phyloP scores from a whole-genome alignment of 2,113 vertebrate species.

The Australoheros scitulus region DNA sequence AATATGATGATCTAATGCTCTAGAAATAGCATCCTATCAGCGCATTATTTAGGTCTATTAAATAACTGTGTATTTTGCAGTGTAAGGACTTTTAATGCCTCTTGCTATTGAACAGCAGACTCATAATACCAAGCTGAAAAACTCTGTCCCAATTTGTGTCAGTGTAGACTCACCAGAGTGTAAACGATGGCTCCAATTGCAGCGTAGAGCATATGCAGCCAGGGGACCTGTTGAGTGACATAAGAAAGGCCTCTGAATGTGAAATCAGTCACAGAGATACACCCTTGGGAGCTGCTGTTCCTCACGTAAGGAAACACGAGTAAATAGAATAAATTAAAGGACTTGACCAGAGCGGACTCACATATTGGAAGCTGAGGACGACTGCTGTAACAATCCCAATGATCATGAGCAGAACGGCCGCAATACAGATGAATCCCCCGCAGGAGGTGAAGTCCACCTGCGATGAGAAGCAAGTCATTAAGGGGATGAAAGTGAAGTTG shows the following conservation, averaged over 20 bases:
- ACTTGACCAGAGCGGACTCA: conserved; percentile 75
- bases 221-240: conserved; percentile 81
- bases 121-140: neutral
- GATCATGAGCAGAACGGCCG: conserved; percentile 87
- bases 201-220: conserved; percentile 95
- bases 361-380: conserved; percentile 91
- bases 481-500: conserved; percentile 48
- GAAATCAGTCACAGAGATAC: conserved; percentile 27
- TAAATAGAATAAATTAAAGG: conserved; percentile 29
- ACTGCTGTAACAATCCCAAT: conserved; percentile 87
- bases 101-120: neutral
- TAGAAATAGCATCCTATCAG: neutral
- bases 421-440: conserved; percentile 87
- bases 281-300: conserved; percentile 10
- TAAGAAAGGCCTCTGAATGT: conserved; percentile 47
- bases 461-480: conserved; percentile 51
- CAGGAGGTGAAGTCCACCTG: conserved; percentile 98
- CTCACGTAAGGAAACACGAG: conserved; percentile 27
- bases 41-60: neutral
- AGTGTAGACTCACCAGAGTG: conserved; percentile 88
- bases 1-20: neutral
- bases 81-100: neutral
- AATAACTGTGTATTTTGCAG: neutral
- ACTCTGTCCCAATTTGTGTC: neutral
- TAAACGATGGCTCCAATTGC: conserved; percentile 89